phyloP scores from a whole-genome alignment of 2,113 vertebrate species.

The Meles meles region DNA sequence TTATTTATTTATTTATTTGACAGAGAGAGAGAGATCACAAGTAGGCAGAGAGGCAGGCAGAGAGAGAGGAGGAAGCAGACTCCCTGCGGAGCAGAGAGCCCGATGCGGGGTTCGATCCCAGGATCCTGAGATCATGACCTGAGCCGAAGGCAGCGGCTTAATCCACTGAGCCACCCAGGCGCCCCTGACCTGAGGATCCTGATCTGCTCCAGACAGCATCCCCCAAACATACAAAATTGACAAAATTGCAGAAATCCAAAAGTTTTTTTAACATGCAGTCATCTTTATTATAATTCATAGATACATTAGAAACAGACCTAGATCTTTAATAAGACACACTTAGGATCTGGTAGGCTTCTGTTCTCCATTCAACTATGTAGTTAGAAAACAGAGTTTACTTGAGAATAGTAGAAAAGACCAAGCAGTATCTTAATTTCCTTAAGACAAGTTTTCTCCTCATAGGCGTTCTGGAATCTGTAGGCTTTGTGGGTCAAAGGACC shows the following conservation, averaged over 20 bases:
- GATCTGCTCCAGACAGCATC: background rate
- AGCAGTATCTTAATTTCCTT: background rate
- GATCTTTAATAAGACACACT: background rate
- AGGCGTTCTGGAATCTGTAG: background rate
- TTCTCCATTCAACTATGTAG: background rate
- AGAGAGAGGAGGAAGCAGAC: too few relatives aligned
- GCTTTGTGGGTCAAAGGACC: background rate
- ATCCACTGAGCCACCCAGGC: too few relatives aligned
- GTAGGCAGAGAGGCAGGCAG: too few relatives aligned
- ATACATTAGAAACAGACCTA: background rate
- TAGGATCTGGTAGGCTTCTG: background rate
- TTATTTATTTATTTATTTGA: too few relatives aligned
- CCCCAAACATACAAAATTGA: background rate
- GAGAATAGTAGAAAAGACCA: background rate
- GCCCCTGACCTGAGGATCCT: rapidly evolving
- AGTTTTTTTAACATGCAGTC: background rate
- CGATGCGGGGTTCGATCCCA: too few relatives aligned
- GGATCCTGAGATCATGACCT: too few relatives aligned
- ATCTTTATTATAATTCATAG: background rate
- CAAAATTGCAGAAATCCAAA: background rate
- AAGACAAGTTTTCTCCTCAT: background rate
- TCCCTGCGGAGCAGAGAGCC: too few relatives aligned
- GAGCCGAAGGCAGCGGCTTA: too few relatives aligned
- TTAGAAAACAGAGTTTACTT: constrained; percentile 6
- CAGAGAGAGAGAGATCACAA: too few relatives aligned